A percentile compares a stretch with the other conserved stretches of the same genome.
phyloP scores from a whole-genome alignment of 64 coral and sea anemone species.

The Montipora capricornis region DNA sequence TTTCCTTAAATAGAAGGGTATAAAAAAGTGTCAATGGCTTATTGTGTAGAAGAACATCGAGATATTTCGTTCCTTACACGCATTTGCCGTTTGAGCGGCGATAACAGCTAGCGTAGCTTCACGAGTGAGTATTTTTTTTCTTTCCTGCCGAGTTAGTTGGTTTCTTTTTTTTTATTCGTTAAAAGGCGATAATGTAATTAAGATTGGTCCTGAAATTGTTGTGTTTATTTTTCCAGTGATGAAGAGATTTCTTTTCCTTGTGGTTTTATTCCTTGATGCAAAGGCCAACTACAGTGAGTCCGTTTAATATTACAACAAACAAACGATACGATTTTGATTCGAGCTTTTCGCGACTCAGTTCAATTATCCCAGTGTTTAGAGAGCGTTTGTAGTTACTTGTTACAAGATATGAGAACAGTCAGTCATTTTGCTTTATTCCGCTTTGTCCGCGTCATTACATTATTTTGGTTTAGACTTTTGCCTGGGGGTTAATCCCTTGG shows the following conservation, averaged over 20 bases:
- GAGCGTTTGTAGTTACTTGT: too few relatives aligned
- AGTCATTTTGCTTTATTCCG: too few relatives aligned
- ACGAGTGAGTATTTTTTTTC: conserved; percentile 1
- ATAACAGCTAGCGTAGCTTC: neutral
- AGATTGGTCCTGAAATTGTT: neutral
- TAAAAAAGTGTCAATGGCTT: neutral
- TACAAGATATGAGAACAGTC: too few relatives aligned
- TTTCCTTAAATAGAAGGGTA: conserved; percentile 5
- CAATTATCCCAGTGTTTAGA: too few relatives aligned
- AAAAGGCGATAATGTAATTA: neutral
- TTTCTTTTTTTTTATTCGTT: neutral
- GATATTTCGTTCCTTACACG: neutral
- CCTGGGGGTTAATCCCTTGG: too few relatives aligned
- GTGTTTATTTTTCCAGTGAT: conserved; percentile 4
- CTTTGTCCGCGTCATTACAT: too few relatives aligned
- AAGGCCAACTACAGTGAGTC: neutral
- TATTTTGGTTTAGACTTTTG: too few relatives aligned
- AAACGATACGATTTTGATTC: neutral
- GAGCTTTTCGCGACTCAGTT: neutral
- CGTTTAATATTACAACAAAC: neutral
- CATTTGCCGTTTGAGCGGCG: neutral
- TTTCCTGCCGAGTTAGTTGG: neutral
- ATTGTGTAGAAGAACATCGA: neutral
- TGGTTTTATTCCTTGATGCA: conserved; percentile 2
- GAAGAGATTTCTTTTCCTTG: neutral